Base-by-base conservation (phyloP, 2,888 invertebrate genomes). In the Escarpia spicata region DNA sequence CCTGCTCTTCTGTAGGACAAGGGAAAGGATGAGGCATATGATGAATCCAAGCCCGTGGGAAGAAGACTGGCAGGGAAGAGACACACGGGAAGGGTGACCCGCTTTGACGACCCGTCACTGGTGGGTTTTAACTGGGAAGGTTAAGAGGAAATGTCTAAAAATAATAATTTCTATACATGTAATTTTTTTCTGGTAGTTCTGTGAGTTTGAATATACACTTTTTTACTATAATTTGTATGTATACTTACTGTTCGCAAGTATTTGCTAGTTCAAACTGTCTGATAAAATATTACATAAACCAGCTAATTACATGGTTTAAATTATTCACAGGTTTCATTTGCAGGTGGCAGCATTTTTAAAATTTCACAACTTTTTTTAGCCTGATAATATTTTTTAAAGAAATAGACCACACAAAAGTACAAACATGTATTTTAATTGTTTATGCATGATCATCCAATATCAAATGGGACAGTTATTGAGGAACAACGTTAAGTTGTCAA, bases 41-140 rank as follows among this genome's bases (percentile, higher is more conserved):
- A 92, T 52, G 93, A 93, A 58, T 91, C 93, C 3, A 52, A 93
- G 19, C 89, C 92, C 12, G 60, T 90, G 37, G 91, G 90, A 15
- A 93, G 93, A 15, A 92, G 90, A 43, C 92, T 94, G 43, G 92
- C 92, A 4, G 93, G 93, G 6, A 92, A 91, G 52, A 43, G 94
- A 37, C 92, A 91, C 8, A 43, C 60, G 10, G 37, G 58, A 3
- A 90, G 92, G n/a, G 75, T 91, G 26, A 94, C 94, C 26, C 92
- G 94, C n/a, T 94, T 94, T 92, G 94, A 94, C 75, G 94, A 94
- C 92, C 93, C 93, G 4, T 90, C 89, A 43, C 31, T 93, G 92
- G 94, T 94, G 43, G 92, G 93, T 92, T 8, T 31, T 58, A 58
- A 26, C 26, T 75, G 19, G 26, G 3, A 52, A 9, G 15, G 75